A percentile compares a stretch with the other conserved stretches of the same genome.
These are phyloP conservation scores for Helobdella robusta DNA, from an alignment of 2,888 invertebrate species.

Conservation along the genomic window DNA sequence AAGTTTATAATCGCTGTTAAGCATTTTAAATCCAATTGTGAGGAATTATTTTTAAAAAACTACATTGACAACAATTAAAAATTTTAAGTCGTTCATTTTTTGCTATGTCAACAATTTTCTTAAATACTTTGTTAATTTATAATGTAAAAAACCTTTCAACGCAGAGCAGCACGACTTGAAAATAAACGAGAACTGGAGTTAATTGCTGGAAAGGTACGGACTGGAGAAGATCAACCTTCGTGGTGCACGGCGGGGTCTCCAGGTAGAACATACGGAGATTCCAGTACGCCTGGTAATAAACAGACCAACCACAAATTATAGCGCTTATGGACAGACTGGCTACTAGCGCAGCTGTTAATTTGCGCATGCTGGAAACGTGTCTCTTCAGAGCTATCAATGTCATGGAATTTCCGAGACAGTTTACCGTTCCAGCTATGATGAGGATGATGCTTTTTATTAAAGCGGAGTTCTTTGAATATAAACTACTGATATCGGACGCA, in stretches of 20 bases:
- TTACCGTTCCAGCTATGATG: background rate
- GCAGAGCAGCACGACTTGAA: conserved; percentile 9
- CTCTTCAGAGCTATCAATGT: background rate
- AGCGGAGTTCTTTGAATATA: background rate
- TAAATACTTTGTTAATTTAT: background rate
- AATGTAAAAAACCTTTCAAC: conserved; percentile 6
- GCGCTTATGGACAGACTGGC: conserved; percentile 1
- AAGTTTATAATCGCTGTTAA: no score
- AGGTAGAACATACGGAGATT: conserved; percentile 1
- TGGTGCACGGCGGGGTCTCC: background rate
- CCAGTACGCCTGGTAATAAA: conserved; percentile 5
- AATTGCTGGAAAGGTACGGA: conserved; percentile 7
- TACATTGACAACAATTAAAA: no score
- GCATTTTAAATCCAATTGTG: no score
- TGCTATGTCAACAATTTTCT: background rate
- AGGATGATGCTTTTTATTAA: background rate
- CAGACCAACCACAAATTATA: background rate
- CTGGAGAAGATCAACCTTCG: background rate
- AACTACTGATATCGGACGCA: no score
- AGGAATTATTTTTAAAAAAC: no score
- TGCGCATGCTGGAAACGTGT: background rate
- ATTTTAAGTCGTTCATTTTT: no score
- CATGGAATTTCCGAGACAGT: background rate
- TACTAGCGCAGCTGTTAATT: background rate
- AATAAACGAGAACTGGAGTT: background rate